Percentiles rank a stretch among this genome's conserved stretches.
phyloP scores from a whole-genome alignment of 2,888 invertebrate species.

The Himalopsyche kuldschensis region DNA sequence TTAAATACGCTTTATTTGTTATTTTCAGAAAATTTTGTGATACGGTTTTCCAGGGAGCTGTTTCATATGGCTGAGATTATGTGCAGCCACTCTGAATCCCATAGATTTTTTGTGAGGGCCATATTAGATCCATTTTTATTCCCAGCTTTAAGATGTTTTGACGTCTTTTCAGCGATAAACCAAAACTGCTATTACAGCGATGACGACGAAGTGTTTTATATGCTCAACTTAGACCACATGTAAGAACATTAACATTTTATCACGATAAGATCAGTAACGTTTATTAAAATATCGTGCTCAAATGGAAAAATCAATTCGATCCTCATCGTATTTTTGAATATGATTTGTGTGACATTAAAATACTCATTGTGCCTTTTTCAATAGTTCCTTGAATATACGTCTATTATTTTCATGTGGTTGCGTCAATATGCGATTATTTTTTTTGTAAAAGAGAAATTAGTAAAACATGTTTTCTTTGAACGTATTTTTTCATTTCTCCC shows the following conservation, averaged over 20 bases:
- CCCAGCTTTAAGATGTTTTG: constrained; percentile 5
- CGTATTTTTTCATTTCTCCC: too few species aligned
- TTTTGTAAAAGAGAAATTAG: too few species aligned
- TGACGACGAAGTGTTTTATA: neutral
- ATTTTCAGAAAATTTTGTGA: neutral
- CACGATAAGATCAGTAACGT: neutral
- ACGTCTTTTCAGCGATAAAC: neutral
- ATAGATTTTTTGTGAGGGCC: constrained; percentile 19
- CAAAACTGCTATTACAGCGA: neutral
- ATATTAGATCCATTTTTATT: constrained; percentile 7
- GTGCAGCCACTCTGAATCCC: constrained; percentile 29
- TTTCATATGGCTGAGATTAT: constrained; percentile 16
- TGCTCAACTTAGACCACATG: constrained; percentile 17
- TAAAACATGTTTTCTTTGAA: too few species aligned
- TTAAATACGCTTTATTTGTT: too few species aligned
- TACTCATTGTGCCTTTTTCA: too few species aligned
- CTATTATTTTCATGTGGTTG: too few species aligned
- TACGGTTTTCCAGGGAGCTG: neutral
- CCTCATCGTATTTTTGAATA: too few species aligned
- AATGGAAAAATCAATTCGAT: too few species aligned
- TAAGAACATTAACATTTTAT: neutral
- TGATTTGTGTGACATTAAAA: too few species aligned
- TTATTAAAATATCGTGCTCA: neutral
- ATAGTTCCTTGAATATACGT: too few species aligned
- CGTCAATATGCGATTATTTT: too few species aligned